Conservation (phyloP, 2,888 invertebrate genomes). For the Thyatira batis region DNA sequence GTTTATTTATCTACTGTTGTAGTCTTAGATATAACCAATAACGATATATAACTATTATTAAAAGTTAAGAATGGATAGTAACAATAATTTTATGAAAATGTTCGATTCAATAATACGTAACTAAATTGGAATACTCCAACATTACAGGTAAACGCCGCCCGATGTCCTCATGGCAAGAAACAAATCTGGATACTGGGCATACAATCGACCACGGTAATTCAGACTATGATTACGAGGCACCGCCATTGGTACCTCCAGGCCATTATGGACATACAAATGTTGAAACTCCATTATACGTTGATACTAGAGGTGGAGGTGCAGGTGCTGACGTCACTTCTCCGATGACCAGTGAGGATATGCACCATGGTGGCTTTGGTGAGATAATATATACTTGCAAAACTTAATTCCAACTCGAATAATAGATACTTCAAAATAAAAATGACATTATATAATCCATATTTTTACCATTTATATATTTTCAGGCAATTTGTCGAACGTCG, state of each 20-base stretch:
- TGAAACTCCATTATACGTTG: slow-evolving; percentile 86
- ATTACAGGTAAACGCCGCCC: slow-evolving; percentile 73
- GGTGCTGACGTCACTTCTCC: slow-evolving; percentile 62
- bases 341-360: slow-evolving; percentile 69
- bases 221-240: slow-evolving; percentile 63
- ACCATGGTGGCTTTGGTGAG: slow-evolving; percentile 67
- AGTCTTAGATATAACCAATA: too few relatives aligned
- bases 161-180: slow-evolving; percentile 92
- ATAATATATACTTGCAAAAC: not conserved
- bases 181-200: slow-evolving; percentile 92
- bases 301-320: slow-evolving; percentile 79
- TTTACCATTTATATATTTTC: slow-evolving; percentile 23
- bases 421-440: slow-evolving; percentile 6
- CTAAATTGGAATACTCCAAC: not conserved
- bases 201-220: slow-evolving; percentile 87
- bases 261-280: slow-evolving; percentile 62
- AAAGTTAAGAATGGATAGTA: too few relatives aligned
- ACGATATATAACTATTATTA: too few relatives aligned
- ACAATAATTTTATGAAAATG: too few relatives aligned
- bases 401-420: not conserved
- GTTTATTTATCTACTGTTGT: too few relatives aligned
- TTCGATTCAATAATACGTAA: too few relatives aligned
- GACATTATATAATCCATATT: slow-evolving; percentile 6
- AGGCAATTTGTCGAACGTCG: slow-evolving; percentile 87
- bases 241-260: slow-evolving; percentile 50